phyloP scores from a whole-genome alignment of 2,888 invertebrate species.

The Lymantria monacha region DNA sequence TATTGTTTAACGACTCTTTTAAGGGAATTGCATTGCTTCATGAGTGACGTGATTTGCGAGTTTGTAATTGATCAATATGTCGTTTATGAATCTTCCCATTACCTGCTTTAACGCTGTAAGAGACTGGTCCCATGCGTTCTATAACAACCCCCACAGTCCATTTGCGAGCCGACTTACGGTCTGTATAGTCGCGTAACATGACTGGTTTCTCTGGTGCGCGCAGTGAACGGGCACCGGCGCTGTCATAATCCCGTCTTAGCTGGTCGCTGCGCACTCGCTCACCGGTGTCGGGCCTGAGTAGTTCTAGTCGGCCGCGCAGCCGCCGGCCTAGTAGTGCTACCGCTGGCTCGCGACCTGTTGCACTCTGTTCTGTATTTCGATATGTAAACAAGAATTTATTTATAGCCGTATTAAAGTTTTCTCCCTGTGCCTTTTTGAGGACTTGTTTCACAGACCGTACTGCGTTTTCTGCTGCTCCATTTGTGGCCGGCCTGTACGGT shows the following conservation, averaged over 20 bases:
- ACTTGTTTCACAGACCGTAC: constrained; percentile 16
- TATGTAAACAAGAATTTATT: constrained; percentile 2
- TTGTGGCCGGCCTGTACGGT: constrained; percentile 25
- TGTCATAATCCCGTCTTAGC: background rate
- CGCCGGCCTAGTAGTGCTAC: constrained; percentile 3
- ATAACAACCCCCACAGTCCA: background rate
- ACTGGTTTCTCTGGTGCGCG: background rate
- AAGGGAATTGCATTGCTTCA: too few species aligned
- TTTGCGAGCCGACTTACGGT: background rate
- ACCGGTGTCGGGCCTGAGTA: background rate
- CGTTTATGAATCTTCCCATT: background rate
- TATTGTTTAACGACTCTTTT: too few species aligned
- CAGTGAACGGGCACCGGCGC: background rate
- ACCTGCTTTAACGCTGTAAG: background rate
- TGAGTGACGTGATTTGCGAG: too few species aligned
- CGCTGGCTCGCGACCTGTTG: constrained; percentile 2
- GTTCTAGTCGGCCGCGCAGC: background rate
- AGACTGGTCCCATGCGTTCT: background rate
- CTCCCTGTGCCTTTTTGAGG: constrained; percentile 11
- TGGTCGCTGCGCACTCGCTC: background rate
- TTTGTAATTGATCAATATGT: background rate
- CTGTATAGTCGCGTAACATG: background rate
- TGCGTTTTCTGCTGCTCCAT: constrained; percentile 23
- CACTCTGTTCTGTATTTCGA: constrained; percentile 4
- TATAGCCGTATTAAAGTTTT: constrained; percentile 1